phyloP scores from a whole-genome alignment of 1,140 invertebrate species.

The Drosophila willistoni region DNA sequence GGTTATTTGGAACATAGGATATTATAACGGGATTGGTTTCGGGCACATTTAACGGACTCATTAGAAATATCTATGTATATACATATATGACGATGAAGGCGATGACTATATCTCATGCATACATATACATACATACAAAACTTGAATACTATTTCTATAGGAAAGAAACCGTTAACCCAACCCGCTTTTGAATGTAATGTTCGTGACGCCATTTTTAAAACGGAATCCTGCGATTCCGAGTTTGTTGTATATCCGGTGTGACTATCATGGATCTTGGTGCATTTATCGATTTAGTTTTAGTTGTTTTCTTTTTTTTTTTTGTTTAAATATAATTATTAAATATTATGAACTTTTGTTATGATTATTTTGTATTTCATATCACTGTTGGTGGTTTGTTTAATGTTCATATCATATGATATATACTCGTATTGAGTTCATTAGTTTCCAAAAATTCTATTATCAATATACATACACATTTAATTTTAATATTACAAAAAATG shows the following conservation, averaged over 20 bases:
- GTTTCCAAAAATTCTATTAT: constrained; percentile 67
- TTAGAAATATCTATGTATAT: constrained; percentile 5
- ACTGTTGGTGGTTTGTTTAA: constrained; percentile 79
- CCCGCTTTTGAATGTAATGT: constrained; percentile 16
- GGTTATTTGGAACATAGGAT: not conserved
- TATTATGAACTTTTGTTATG: constrained; percentile 48
- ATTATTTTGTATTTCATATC: constrained; percentile 73
- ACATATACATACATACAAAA: constrained; percentile 33
- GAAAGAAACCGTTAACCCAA: constrained; percentile 6
- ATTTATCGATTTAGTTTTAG: constrained; percentile 46
- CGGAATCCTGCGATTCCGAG: not conserved
- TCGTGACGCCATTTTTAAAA: not conserved
- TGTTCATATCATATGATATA: constrained; percentile 55
- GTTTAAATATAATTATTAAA: constrained; percentile 37
- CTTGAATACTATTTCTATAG: constrained; percentile 13
- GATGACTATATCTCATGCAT: constrained; percentile 3
- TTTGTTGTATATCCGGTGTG: not conserved
- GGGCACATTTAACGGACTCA: constrained; percentile 1
- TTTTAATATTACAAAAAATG: constrained; percentile 65
- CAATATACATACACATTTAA: constrained; percentile 74
- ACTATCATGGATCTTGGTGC: constrained; percentile 24
- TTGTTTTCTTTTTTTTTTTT: constrained; percentile 34
- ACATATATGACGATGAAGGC: constrained; percentile 10
- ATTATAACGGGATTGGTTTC: not conserved
- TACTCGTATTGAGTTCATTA: constrained; percentile 55